Conservation (phyloP, 2,888 invertebrate species). For the Mycalesis mineus region DNA sequence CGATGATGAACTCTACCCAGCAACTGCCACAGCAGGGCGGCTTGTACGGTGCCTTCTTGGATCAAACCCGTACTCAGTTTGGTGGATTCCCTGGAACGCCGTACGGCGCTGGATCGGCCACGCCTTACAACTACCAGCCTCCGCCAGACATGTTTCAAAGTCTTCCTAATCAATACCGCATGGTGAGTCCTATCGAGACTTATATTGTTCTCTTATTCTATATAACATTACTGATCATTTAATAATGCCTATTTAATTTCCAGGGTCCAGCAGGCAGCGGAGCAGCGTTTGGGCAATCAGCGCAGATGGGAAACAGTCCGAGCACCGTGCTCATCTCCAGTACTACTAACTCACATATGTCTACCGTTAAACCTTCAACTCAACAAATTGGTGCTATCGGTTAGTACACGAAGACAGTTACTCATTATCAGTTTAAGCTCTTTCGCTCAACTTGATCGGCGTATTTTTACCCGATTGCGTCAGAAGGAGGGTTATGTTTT, state of each 20-base stretch:
- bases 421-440: no score
- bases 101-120: constrained; percentile 82
- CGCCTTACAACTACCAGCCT: constrained; percentile 87
- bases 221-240: neutral
- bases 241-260: neutral
- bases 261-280: constrained; percentile 77
- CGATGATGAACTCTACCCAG: constrained; percentile 71
- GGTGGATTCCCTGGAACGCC: constrained; percentile 86
- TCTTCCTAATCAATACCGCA: constrained; percentile 68
- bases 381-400: constrained; percentile 92
- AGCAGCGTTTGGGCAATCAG: constrained; percentile 87
- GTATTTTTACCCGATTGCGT: no score
- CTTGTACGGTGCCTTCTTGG: constrained; percentile 89
- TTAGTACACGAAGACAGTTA: constrained; percentile 33
- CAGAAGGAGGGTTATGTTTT: no score
- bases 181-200: constrained; percentile 56
- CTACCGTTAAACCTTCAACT: constrained; percentile 88
- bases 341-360: constrained; percentile 92
- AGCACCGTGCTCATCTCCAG: constrained; percentile 93
- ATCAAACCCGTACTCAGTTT: constrained; percentile 87
- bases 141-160: constrained; percentile 79
- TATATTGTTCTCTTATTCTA: neutral
- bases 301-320: constrained; percentile 88
- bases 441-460: no score
- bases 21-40: constrained; percentile 84